Conservation (phyloP, 1,140 invertebrate species). For the Aphis craccivora region DNA sequence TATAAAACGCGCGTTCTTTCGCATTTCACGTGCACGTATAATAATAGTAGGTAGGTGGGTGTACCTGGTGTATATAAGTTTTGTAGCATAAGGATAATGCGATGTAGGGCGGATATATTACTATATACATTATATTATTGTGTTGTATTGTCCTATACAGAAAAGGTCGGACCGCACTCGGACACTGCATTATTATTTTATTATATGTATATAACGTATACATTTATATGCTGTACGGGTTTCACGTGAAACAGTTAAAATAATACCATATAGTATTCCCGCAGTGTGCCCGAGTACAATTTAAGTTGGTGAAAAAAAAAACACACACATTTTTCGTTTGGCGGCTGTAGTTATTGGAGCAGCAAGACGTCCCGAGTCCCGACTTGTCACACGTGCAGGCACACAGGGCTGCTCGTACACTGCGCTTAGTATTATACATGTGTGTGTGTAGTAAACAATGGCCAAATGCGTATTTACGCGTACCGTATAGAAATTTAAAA, state of each 20-base stretch:
- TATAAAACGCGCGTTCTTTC: neutral
- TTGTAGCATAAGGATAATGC: neutral
- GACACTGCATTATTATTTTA: neutral
- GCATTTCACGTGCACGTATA: neutral
- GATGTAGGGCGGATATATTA: neutral
- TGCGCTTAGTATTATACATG: neutral
- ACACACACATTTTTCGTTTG: neutral
- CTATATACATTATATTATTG: neutral
- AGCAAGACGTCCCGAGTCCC: conserved; percentile 11
- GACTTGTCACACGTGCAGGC: neutral
- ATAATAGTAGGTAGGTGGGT: neutral
- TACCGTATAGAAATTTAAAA: neutral
- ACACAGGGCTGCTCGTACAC: neutral
- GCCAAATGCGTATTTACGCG: too few species aligned
- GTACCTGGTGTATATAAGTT: neutral
- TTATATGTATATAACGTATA: neutral
- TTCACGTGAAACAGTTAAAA: neutral
- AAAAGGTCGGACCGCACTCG: neutral
- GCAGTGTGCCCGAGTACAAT: neutral
- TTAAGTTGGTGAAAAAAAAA: neutral
- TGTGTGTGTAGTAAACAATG: neutral
- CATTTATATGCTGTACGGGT: neutral
- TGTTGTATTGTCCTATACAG: neutral
- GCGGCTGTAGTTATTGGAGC: neutral
- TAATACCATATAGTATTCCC: neutral